Conservation (phyloP, 2,797 vertebrate species). For the Galago senegalensis region DNA sequence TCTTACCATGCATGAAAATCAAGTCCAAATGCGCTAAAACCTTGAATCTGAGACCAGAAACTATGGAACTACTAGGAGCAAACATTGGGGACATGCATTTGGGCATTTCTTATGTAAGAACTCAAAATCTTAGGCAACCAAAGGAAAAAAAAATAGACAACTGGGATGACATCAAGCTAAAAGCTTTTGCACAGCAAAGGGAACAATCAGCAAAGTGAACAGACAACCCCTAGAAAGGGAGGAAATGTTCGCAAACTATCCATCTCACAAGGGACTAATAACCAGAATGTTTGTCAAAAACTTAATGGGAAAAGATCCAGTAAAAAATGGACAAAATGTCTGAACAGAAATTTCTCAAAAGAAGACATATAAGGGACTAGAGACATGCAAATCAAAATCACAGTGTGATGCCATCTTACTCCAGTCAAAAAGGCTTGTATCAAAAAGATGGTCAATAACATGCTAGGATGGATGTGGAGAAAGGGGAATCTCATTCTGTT, state of each 20-base stretch:
- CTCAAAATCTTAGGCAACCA: background rate
- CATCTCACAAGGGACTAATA: background rate
- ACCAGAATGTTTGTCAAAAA: background rate
- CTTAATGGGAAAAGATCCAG: background rate
- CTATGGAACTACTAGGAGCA: background rate
- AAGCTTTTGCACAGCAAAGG: background rate
- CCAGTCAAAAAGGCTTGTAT: background rate
- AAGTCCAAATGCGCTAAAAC: background rate
- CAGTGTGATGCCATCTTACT: background rate
- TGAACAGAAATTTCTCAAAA: background rate
- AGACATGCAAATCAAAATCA: background rate
- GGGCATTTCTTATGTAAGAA: background rate
- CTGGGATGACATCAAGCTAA: background rate
- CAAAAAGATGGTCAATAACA: background rate
- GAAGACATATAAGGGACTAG: background rate
- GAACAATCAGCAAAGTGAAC: background rate
- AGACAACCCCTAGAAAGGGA: background rate
- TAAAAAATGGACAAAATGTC: background rate
- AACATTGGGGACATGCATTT: background rate
- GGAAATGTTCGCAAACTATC: background rate
- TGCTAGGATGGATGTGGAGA: background rate
- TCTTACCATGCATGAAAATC: background rate
- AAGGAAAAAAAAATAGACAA: background rate
- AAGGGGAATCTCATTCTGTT: background rate
- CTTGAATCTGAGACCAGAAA: background rate